phyloP scores from a whole-genome alignment of 2,113 vertebrate genomes.

The Nestor notabilis region DNA sequence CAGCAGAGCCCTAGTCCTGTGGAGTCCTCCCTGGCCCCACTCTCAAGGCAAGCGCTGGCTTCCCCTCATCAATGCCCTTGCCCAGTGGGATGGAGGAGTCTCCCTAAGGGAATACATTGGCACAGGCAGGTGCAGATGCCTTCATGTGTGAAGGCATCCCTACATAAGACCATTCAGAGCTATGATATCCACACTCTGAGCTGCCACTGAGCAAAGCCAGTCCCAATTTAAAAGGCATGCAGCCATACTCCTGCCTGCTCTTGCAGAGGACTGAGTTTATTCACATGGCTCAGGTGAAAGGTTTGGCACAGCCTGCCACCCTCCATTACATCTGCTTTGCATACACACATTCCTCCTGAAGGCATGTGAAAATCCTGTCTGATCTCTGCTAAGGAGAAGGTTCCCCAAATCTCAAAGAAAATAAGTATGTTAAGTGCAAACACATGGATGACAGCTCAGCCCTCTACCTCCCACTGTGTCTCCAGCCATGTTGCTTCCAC shows the following conservation, averaged over 20 bases:
- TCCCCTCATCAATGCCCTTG: rapidly evolving
- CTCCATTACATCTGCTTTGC: rapidly evolving
- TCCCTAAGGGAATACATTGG: rapidly evolving
- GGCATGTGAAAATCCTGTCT: neutral
- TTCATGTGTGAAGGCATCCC: neutral
- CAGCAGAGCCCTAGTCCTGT: neutral
- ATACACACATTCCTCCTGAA: neutral
- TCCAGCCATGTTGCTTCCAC: neutral
- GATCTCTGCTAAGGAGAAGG: neutral
- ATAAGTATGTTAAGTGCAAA: neutral
- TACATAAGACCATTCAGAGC: neutral
- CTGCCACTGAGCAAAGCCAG: neutral
- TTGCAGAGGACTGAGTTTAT: neutral
- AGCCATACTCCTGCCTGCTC: neutral
- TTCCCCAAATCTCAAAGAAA: neutral
- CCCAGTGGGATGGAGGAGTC: rapidly evolving
- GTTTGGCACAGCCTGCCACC: neutral
- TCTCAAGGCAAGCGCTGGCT: neutral
- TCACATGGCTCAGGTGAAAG: neutral
- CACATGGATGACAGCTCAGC: rapidly evolving
- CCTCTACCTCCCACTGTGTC: neutral
- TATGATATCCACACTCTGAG: too few species aligned
- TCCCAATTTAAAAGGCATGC: rapidly evolving
- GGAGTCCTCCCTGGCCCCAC: neutral
- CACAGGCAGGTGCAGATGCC: neutral